A percentile compares a stretch with the other conserved stretches of the same genome.
These are phyloP conservation scores for Trachelipus rathkii DNA, from an alignment of 1,140 invertebrate species.

Conservation along the genomic window DNA sequence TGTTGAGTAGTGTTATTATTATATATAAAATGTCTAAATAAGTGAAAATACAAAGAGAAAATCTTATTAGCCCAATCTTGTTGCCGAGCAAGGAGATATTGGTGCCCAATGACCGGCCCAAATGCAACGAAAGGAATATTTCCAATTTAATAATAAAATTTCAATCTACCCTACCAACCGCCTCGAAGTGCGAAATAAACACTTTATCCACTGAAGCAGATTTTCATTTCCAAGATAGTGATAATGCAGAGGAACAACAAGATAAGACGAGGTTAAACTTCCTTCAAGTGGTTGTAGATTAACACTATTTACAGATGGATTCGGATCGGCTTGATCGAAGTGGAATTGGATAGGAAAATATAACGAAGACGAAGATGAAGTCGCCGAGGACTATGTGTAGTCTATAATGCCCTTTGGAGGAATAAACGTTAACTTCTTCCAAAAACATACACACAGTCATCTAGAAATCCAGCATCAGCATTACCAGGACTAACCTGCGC, in stretches of 20 bases:
- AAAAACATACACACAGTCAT: neutral
- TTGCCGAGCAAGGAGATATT: neutral
- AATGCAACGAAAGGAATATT: neutral
- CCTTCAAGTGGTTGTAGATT: neutral
- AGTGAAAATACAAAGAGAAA: too few relatives aligned
- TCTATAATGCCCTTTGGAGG: neutral
- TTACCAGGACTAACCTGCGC: conserved; percentile 37
- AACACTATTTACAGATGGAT: neutral
- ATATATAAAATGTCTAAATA: too few relatives aligned
- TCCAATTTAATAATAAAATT: neutral
- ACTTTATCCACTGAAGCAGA: neutral
- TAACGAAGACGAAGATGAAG: neutral
- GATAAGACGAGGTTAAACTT: neutral
- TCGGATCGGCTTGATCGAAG: neutral
- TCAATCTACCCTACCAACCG: neutral
- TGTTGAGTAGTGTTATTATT: too few relatives aligned
- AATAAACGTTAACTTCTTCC: neutral
- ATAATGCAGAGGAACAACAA: neutral
- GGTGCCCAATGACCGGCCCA: neutral
- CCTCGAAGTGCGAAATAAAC: neutral
- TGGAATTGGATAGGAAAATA: neutral
- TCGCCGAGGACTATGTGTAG: neutral
- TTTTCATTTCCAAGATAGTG: neutral
- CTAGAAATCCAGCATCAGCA: conserved; percentile 40
- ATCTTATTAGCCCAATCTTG: neutral